phyloP scores from a whole-genome alignment of 2,888 invertebrate species.

The Marronus borbonicus region DNA sequence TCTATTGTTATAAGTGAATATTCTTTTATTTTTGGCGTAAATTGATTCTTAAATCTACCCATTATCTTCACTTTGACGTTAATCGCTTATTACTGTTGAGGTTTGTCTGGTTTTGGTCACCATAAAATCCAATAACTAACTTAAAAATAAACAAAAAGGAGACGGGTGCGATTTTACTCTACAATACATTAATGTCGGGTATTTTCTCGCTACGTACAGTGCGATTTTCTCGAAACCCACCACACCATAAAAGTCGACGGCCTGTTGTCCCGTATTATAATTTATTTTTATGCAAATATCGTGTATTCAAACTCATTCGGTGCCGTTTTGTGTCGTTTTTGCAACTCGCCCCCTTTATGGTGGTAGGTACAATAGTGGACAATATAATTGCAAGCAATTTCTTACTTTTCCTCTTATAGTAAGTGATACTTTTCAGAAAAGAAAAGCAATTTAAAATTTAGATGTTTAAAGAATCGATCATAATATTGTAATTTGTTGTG shows the following conservation, averaged over 20 bases:
- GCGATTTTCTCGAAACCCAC: neutral
- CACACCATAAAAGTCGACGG: slow-evolving; percentile 37
- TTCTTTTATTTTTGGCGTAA: neutral
- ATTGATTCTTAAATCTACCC: neutral
- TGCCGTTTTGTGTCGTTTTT: slow-evolving; percentile 39
- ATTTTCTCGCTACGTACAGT: slow-evolving; percentile 4
- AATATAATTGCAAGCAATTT: neutral
- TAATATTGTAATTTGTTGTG: too few species aligned
- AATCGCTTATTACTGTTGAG: too few species aligned
- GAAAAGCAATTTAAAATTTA: too few species aligned
- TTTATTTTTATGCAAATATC: slow-evolving; percentile 50
- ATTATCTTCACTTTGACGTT: too few species aligned
- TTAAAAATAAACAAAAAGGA: neutral
- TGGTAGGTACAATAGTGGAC: neutral
- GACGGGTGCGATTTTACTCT: neutral
- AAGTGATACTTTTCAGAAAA: too few species aligned
- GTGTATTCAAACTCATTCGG: slow-evolving; percentile 44
- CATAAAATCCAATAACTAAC: neutral
- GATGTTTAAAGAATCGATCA: too few species aligned
- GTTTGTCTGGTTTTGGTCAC: neutral
- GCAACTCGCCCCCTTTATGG: slow-evolving; percentile 39
- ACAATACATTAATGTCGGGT: neutral
- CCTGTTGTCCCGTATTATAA: slow-evolving; percentile 37
- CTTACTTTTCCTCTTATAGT: too few species aligned
- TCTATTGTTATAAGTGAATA: too few species aligned